These are phyloP conservation scores for Bradypus variegatus DNA, from an alignment of 2,797 vertebrate species.

Conservation along the genomic window DNA sequence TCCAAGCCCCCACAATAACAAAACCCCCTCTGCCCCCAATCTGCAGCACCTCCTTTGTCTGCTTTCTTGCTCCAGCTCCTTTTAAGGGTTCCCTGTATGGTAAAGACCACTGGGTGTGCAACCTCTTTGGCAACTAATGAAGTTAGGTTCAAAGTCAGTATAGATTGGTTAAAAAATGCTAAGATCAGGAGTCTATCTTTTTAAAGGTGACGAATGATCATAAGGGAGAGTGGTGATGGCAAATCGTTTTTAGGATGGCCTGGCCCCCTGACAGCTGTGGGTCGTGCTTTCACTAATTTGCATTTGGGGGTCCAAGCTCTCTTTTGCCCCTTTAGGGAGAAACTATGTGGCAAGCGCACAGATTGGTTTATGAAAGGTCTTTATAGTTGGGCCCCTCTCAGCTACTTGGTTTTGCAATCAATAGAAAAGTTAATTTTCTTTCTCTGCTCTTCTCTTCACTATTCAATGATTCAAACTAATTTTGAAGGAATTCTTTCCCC, in stretches of 20 bases:
- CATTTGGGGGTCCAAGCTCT: rapidly evolving
- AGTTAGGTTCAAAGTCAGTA: neutral
- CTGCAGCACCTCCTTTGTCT: rapidly evolving
- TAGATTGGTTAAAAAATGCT: neutral
- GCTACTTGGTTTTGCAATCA: neutral
- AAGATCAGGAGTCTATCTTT: neutral
- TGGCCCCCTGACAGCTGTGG: too few relatives aligned
- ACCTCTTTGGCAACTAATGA: neutral
- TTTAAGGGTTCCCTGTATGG: too few relatives aligned
- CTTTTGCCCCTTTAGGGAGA: rapidly evolving
- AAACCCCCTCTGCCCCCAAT: too few relatives aligned
- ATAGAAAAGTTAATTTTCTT: neutral
- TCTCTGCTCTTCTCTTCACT: neutral
- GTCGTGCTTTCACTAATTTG: neutral
- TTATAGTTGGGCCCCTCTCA: rapidly evolving
- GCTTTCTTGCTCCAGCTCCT: neutral
- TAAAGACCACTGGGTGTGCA: neutral
- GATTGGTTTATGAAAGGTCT: neutral
- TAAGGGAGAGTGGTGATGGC: neutral
- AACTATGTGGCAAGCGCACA: rapidly evolving
- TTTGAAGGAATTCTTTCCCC: neutral
- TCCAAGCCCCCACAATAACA: neutral
- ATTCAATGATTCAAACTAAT: neutral
- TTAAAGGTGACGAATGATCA: neutral
- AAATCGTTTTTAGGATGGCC: neutral